Evolutionary conservation across 2,888 invertebrate species (phyloP).

Genomic region (Drosophila robusta): DNA sequence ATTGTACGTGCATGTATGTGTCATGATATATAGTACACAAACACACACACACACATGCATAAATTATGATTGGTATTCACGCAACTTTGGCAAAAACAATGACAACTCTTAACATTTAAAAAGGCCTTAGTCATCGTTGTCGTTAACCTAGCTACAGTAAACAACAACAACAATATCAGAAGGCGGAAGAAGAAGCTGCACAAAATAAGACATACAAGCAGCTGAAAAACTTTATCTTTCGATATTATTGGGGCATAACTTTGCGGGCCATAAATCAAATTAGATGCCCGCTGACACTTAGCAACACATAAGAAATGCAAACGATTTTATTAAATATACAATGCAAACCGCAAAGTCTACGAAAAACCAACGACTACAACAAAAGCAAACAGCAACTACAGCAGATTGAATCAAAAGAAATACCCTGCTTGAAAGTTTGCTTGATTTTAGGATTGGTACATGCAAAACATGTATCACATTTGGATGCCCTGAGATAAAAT

Average conservation of each 20-base stretch:
- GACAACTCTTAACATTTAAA: slow-evolving; percentile 75
- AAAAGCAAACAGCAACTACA: slow-evolving; percentile 12
- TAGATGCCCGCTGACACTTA: slow-evolving; percentile 77
- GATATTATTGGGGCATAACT: slow-evolving; percentile 81
- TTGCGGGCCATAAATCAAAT: slow-evolving; percentile 77
- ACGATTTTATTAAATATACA: slow-evolving; percentile 77
- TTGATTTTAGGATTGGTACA: slow-evolving; percentile 4
- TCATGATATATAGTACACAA: slow-evolving; percentile 29
- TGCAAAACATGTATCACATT: slow-evolving; percentile 1
- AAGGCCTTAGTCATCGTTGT: slow-evolving; percentile 76
- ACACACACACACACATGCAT: slow-evolving; percentile 47
- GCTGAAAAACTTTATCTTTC: slow-evolving; percentile 69
- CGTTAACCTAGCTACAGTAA: slow-evolving; percentile 40
- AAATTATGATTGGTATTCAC: slow-evolving; percentile 72
- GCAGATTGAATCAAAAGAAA: slow-evolving; percentile 48
- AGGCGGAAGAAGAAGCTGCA: not conserved
- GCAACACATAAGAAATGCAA: slow-evolving; percentile 81
- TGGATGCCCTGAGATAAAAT: too few relatives aligned
- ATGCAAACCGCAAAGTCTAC: slow-evolving; percentile 49
- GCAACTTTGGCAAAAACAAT: slow-evolving; percentile 75
- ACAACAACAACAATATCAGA: slow-evolving; percentile 7
- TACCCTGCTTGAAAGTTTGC: slow-evolving; percentile 46
- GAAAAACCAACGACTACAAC: slow-evolving; percentile 11
- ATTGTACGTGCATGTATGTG: slow-evolving; percentile 32
- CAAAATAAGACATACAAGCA: slow-evolving; percentile 9